Conservation (phyloP, 1,140 invertebrate species). For the Copidosoma floridanum region DNA sequence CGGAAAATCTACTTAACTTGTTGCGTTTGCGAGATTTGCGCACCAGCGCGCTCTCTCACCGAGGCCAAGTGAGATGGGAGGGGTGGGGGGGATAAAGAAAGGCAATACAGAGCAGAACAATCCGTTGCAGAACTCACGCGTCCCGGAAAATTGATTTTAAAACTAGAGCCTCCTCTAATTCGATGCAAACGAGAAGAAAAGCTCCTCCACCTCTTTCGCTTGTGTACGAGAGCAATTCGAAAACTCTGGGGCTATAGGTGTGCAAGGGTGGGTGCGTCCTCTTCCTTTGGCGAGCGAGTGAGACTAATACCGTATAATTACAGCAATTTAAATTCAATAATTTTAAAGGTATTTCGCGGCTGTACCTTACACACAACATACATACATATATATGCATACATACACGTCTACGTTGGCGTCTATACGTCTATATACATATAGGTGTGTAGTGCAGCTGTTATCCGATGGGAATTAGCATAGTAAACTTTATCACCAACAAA, state of each 20-base stretch:
- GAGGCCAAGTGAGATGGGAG: too few species aligned
- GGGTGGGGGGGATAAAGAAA: neutral
- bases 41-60: neutral
- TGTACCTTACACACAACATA: too few species aligned
- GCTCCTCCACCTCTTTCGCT: too few species aligned
- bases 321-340: constrained; percentile 59
- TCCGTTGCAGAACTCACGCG: neutral
- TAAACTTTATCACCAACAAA: constrained; percentile 60
- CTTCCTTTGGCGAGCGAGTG: neutral
- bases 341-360: constrained; percentile 52
- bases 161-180: constrained; percentile 11
- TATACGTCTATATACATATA: too few species aligned
- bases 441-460: constrained; percentile 57
- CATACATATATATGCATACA: too few species aligned
- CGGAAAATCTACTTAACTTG: constrained; percentile 13
- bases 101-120: neutral
- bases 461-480: constrained; percentile 57
- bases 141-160: constrained; percentile 16
- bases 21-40: constrained; percentile 11
- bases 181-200: constrained; percentile 17
- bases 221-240: constrained; percentile 11
- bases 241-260: too few species aligned
- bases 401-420: constrained; percentile 1
- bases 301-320: constrained; percentile 45
- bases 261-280: too few species aligned